Evolutionary conservation across 2,797 vertebrate genomes (phyloP).

Genomic region (Pogoniulus pusillus): DNA sequence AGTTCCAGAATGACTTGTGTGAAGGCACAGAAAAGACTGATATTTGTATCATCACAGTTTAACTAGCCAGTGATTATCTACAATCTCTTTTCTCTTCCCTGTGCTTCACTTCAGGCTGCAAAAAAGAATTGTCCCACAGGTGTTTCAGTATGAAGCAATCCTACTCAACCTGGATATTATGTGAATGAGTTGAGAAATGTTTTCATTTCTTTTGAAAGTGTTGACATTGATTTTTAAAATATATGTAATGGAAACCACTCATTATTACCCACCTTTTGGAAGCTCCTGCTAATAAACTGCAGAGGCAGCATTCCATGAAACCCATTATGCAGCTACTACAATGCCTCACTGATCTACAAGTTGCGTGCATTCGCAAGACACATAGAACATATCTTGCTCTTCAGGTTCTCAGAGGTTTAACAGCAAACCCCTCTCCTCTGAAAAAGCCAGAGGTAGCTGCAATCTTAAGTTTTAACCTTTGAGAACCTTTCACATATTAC

Average conservation of each 20-base stretch:
- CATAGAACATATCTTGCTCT: not conserved
- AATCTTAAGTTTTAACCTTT: slow-evolving; percentile 12
- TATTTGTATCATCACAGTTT: not conserved
- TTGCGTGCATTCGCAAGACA: slow-evolving; percentile 27
- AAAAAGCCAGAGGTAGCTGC: not conserved
- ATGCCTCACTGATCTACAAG: slow-evolving; percentile 19
- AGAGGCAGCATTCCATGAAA: slow-evolving; percentile 46
- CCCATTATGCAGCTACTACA: slow-evolving; percentile 12
- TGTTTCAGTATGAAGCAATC: slow-evolving; percentile 47
- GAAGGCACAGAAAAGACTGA: not conserved
- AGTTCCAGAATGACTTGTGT: not conserved
- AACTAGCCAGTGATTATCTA: not conserved
- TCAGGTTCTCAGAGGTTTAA: slow-evolving; percentile 16
- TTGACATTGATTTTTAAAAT: slow-evolving; percentile 56
- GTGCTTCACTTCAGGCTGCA: not conserved
- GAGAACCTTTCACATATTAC: slow-evolving; percentile 1
- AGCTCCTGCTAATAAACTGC: slow-evolving; percentile 33
- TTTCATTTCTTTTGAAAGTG: slow-evolving; percentile 43
- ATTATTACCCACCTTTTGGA: slow-evolving; percentile 52
- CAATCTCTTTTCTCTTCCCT: not conserved
- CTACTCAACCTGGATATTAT: not conserved
- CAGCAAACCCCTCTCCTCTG: not conserved
- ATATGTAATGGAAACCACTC: slow-evolving; percentile 46
- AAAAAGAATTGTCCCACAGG: not conserved
- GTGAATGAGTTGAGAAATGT: slow-evolving; percentile 25